These are phyloP conservation scores for Balearica regulorum DNA, from an alignment of 2,797 vertebrate species.

Conservation along the genomic window DNA sequence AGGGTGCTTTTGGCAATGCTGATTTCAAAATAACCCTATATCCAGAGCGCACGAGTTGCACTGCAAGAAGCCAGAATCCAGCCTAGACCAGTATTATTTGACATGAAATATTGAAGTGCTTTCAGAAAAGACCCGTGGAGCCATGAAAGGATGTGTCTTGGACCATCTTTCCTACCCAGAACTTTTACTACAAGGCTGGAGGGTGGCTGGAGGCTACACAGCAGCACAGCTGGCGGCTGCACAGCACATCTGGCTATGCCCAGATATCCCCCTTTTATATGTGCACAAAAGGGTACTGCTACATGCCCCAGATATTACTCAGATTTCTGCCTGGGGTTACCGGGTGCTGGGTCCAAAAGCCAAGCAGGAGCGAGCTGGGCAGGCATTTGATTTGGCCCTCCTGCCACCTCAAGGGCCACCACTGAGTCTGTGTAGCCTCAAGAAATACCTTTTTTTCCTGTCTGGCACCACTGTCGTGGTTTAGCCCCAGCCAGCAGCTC, in stretches of 20 bases:
- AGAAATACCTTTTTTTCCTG: not conserved
- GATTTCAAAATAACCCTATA: not conserved
- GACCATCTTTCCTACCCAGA: not conserved
- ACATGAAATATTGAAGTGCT: not conserved
- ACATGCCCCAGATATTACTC: not conserved
- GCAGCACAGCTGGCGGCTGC: not conserved
- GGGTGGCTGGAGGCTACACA: not conserved
- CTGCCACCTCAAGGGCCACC: not conserved
- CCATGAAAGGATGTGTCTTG: not conserved
- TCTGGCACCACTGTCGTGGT: not conserved
- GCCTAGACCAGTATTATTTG: not conserved
- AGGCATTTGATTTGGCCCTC: not conserved
- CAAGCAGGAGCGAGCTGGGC: not conserved
- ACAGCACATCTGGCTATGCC: not conserved
- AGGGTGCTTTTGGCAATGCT: not conserved
- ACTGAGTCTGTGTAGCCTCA: not conserved
- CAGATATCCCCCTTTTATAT: no score
- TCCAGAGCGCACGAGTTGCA: rapidly evolving
- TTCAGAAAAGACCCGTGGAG: not conserved
- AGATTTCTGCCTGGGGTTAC: not conserved
- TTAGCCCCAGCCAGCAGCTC: no score
- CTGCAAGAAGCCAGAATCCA: not conserved
- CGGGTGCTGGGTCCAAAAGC: not conserved
- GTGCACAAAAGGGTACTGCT: not conserved
- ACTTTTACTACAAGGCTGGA: not conserved